phyloP scores from a whole-genome alignment of 2,888 invertebrate genomes.

The Cerastis rubricosa region DNA sequence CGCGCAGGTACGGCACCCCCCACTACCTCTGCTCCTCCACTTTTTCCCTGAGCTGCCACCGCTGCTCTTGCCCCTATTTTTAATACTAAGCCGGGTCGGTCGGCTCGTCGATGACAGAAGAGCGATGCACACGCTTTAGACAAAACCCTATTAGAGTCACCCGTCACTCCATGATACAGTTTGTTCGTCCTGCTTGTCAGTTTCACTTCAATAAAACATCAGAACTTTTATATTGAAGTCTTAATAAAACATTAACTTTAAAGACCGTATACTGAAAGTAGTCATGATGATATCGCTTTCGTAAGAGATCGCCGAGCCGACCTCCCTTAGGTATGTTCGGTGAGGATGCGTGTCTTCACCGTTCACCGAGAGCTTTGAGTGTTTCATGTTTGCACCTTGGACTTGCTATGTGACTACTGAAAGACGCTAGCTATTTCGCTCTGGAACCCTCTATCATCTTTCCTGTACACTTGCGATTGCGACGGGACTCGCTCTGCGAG shows the following conservation, averaged over 20 bases:
- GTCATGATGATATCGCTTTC: conserved; percentile 51
- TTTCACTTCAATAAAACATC: conserved; percentile 47
- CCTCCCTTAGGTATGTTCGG: conserved; percentile 86
- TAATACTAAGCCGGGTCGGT: conserved; percentile 70
- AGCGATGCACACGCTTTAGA: conserved; percentile 59
- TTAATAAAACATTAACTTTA: conserved; percentile 13
- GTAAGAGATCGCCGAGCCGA: conserved; percentile 68
- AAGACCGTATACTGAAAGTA: conserved; percentile 40
- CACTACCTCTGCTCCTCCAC: conserved; percentile 40
- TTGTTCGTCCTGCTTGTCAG: conserved; percentile 57
- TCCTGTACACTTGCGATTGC: conserved; percentile 90
- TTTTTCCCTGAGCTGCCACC: conserved; percentile 57
- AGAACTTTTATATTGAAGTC: conserved; percentile 20
- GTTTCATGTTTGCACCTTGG: conserved; percentile 92
- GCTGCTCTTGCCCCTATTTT: conserved; percentile 68
- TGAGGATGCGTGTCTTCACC: conserved; percentile 81
- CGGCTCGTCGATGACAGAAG: conserved; percentile 66
- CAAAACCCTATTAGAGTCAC: conserved; percentile 48
- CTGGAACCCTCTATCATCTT: conserved; percentile 90
- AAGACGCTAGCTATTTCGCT: conserved; percentile 90
- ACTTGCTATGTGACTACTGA: conserved; percentile 91
- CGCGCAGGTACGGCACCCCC: conserved; percentile 85
- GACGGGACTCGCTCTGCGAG: conserved; percentile 85
- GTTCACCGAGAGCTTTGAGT: conserved; percentile 91
- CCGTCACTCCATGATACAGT: conserved; percentile 50